Evolutionary conservation across 1,140 invertebrate genomes (phyloP).

Genomic region (Parasteatoda tepidariorum): DNA sequence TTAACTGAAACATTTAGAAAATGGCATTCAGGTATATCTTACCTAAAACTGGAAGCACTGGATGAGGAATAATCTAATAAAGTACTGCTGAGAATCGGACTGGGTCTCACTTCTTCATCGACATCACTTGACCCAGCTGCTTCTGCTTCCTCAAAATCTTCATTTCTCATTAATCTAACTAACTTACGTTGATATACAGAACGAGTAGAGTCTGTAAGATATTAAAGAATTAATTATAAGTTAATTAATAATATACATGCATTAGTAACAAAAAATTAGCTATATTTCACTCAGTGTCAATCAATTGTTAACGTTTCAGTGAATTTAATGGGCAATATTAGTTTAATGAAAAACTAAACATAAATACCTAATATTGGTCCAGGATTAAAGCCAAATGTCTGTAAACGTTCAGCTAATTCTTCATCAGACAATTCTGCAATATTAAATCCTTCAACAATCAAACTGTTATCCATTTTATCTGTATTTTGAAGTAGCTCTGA

Average conservation of each 20-base stretch:
- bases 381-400: conserved; percentile 22
- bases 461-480: conserved; percentile 43
- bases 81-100: not conserved
- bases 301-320: not conserved
- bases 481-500: too few relatives aligned
- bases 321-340: too few relatives aligned
- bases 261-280: too few relatives aligned
- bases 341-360: too few relatives aligned
- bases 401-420: conserved; percentile 8
- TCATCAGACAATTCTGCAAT: conserved; percentile 38
- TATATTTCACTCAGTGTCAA: not conserved
- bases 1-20: too few relatives aligned
- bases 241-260: too few relatives aligned
- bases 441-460: conserved; percentile 40
- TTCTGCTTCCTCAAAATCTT: conserved; percentile 18
- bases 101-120: conserved; percentile 7
- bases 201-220: conserved; percentile 19
- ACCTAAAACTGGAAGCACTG: not conserved
- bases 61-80: not conserved
- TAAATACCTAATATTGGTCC: conserved; percentile 46
- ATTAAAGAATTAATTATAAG: too few relatives aligned
- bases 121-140: not conserved
- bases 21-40: too few relatives aligned
- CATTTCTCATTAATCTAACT: not conserved
- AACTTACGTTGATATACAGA: conserved; percentile 40